A percentile compares a stretch with the other conserved stretches of the same genome.
Evolutionary conservation across 2,797 vertebrate species (phyloP).

Genomic region (Parambassis ranga): DNA sequence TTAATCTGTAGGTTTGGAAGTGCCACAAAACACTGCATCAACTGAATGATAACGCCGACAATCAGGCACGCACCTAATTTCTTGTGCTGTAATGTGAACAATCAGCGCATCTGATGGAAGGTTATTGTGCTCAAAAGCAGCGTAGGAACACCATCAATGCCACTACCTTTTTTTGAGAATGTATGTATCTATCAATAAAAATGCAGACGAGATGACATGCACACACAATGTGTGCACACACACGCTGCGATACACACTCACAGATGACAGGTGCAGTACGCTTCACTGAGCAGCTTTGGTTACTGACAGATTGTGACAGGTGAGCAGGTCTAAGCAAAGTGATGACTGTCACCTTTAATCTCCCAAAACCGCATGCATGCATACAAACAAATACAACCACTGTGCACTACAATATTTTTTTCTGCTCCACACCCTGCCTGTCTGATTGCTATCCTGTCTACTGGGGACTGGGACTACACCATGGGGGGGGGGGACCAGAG

Average conservation of each 20-base stretch:
- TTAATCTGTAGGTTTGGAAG: slow-evolving; percentile 42
- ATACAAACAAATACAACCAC: slow-evolving; percentile 39
- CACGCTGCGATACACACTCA: slow-evolving; percentile 25
- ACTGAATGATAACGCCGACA: slow-evolving; percentile 24
- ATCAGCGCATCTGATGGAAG: slow-evolving; percentile 2
- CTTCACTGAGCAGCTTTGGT: slow-evolving; percentile 69
- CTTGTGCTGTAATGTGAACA: not conserved
- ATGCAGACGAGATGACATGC: slow-evolving; percentile 41
- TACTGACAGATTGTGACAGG: slow-evolving; percentile 78
- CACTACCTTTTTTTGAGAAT: slow-evolving; percentile 13
- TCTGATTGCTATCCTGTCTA: slow-evolving; percentile 72
- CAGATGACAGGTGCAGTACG: slow-evolving; percentile 68
- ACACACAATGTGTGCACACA: not conserved
- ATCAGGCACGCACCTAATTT: slow-evolving; percentile 9
- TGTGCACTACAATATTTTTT: slow-evolving; percentile 35
- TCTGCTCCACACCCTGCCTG: slow-evolving; percentile 45
- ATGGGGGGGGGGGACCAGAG: slow-evolving; percentile 34
- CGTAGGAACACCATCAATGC: not conserved
- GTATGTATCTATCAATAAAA: slow-evolving; percentile 34
- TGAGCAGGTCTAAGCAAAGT: slow-evolving; percentile 73
- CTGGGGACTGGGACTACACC: slow-evolving; percentile 42
- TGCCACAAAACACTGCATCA: slow-evolving; percentile 26
- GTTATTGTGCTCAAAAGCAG: not conserved
- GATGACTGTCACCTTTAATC: slow-evolving; percentile 78
- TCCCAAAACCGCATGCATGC: slow-evolving; percentile 44